Conservation (phyloP, 1,140 invertebrate species). For the Arctopsyche grandis region DNA sequence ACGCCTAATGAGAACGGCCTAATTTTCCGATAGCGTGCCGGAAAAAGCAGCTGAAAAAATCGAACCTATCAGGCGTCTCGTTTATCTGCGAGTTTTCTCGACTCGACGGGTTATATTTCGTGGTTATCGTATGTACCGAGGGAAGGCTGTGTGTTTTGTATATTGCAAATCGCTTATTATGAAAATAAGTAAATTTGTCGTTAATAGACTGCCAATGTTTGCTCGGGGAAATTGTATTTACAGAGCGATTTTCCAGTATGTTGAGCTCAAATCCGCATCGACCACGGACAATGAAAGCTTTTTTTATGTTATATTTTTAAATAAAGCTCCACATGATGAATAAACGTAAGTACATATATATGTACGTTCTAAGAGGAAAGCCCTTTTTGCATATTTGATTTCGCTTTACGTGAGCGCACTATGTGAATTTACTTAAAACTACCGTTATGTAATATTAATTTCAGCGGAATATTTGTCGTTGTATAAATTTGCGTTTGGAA, state of each 20-base stretch:
- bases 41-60: not conserved
- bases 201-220: not conserved
- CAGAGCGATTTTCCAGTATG: not conserved
- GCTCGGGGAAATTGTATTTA: not conserved
- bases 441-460: too few relatives aligned
- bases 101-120: too few relatives aligned
- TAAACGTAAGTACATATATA: too few relatives aligned
- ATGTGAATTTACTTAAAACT: too few relatives aligned
- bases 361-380: too few relatives aligned
- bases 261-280: not conserved
- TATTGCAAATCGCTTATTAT: not conserved
- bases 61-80: too few relatives aligned
- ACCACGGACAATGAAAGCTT: not conserved
- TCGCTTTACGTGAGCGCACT: too few relatives aligned
- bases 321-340: too few relatives aligned
- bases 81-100: not conserved
- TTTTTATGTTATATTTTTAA: not conserved
- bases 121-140: too few relatives aligned
- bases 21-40: conserved; percentile 20
- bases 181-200: not conserved
- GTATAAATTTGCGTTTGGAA: too few relatives aligned
- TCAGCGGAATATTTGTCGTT: too few relatives aligned
- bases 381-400: too few relatives aligned
- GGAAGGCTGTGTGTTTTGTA: not conserved
- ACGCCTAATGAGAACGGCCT: not conserved